A percentile compares a stretch with the other conserved stretches of the same genome.
These are phyloP conservation scores for Myoxocephalus aenaeus DNA, from an alignment of 2,797 vertebrate species.

Conservation along the genomic window DNA sequence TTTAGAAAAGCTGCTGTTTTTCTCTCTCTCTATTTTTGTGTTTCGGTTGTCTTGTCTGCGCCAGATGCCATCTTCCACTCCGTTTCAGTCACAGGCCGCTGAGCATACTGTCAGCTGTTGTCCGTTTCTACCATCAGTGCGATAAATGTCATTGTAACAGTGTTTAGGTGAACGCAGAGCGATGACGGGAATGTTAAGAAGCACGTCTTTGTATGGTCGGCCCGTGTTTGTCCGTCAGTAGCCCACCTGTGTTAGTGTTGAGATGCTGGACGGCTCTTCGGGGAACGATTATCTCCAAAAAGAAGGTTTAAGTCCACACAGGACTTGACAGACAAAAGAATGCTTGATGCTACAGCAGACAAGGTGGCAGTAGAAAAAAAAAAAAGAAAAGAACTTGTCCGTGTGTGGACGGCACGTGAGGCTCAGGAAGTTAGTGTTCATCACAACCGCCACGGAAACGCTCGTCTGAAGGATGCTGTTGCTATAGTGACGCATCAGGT, in stretches of 20 bases:
- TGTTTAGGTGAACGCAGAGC: constrained; percentile 41
- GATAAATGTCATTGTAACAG: constrained; percentile 61
- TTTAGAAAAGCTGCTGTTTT: constrained; percentile 56
- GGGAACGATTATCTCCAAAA: constrained; percentile 36
- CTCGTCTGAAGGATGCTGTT: constrained; percentile 43
- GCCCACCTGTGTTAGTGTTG: constrained; percentile 41
- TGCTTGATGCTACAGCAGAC: constrained; percentile 16
- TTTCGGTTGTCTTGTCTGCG: constrained; percentile 41
- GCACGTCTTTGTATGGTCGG: constrained; percentile 42
- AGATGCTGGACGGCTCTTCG: constrained; percentile 31
- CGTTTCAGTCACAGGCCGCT: constrained; percentile 36
- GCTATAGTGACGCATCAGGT: constrained; percentile 51
- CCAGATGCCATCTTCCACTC: constrained; percentile 43
- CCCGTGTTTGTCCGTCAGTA: constrained; percentile 56
- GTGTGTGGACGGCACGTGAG: background rate
- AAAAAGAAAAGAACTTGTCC: background rate
- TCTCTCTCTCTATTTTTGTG: background rate
- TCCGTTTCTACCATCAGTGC: constrained; percentile 31
- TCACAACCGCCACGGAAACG: constrained; percentile 5
- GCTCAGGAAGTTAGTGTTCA: constrained; percentile 44
- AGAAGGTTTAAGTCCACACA: constrained; percentile 29
- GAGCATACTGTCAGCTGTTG: constrained; percentile 24
- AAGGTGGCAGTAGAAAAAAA: background rate
- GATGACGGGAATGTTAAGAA: constrained; percentile 64
- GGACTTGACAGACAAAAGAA: constrained; percentile 24